Percentiles rank a stretch among this genome's conserved stretches.
Evolutionary conservation across 2,888 invertebrate genomes (phyloP).

Genomic region (Lordiphosa andalusiaca): DNA sequence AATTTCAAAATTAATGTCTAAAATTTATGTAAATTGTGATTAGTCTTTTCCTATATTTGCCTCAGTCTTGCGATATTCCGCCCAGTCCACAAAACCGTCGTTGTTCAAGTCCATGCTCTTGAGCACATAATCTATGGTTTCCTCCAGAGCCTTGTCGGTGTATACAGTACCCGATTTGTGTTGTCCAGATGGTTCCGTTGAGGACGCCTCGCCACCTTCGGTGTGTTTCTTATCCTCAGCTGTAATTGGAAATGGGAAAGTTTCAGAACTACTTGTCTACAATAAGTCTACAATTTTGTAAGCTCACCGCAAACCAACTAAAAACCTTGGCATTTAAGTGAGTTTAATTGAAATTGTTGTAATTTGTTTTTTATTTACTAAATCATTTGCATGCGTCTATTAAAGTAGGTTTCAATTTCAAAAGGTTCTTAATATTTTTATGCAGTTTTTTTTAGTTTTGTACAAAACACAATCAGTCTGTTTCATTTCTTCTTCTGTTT

Average conservation of each 20-base stretch:
- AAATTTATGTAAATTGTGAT: slow-evolving; percentile 8
- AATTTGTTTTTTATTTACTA: slow-evolving; percentile 52
- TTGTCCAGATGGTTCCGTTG: slow-evolving; percentile 22
- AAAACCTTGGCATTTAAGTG: not conserved
- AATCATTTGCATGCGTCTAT: slow-evolving; percentile 45
- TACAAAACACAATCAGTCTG: slow-evolving; percentile 70
- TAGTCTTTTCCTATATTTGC: slow-evolving; percentile 48
- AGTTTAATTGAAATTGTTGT: slow-evolving; percentile 1
- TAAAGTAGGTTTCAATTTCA: slow-evolving; percentile 42
- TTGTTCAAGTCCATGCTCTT: slow-evolving; percentile 85
- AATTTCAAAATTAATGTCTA: not conserved
- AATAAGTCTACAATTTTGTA: no score
- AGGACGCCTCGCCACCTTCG: slow-evolving; percentile 1
- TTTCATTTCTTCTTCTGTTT: slow-evolving; percentile 17
- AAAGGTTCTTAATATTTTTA: slow-evolving; percentile 41
- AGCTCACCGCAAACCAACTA: slow-evolving; percentile 21
- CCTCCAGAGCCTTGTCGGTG: slow-evolving; percentile 82
- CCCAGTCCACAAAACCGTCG: slow-evolving; percentile 88
- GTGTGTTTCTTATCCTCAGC: slow-evolving; percentile 34
- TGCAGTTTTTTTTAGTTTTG: slow-evolving; percentile 36
- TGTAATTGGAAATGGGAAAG: slow-evolving; percentile 39
- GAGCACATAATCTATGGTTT: slow-evolving; percentile 84
- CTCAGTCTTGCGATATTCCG: slow-evolving; percentile 82
- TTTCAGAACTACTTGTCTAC: not conserved
- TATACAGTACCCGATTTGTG: slow-evolving; percentile 79